Evolutionary conservation across 2,113 vertebrate species (phyloP).

Genomic region (Dissostichus mawsoni): DNA sequence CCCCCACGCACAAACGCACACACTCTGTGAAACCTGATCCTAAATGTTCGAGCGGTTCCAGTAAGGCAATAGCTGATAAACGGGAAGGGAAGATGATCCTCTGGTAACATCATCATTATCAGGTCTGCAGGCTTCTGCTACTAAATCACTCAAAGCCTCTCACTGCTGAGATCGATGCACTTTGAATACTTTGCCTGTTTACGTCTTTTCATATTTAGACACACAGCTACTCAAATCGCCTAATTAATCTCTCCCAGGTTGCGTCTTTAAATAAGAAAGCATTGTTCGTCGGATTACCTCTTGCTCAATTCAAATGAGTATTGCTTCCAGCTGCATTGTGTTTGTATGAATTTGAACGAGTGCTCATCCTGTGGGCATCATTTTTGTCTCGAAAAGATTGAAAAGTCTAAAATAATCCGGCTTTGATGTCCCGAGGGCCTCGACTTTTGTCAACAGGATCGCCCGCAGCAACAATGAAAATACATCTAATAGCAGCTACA

Average conservation of each 20-base stretch:
- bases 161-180: conserved; percentile 59
- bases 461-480: background rate
- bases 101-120: conserved; percentile 76
- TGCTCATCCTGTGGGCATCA: background rate
- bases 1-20: conserved; percentile 16
- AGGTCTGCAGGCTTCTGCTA: conserved; percentile 54
- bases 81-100: conserved; percentile 80
- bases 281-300: conserved; percentile 43
- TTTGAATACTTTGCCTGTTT: conserved; percentile 56
- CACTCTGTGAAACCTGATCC: conserved; percentile 64
- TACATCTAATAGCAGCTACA: background rate
- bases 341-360: conserved; percentile 21
- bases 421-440: background rate
- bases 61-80: conserved; percentile 76
- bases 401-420: conserved; percentile 17
- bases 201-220: conserved; percentile 52
- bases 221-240: conserved; percentile 19
- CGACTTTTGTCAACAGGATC: background rate
- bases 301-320: conserved; percentile 18
- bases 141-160: conserved; percentile 53
- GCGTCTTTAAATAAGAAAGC: conserved; percentile 43
- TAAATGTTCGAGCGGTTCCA: conserved; percentile 67
- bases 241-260: conserved; percentile 59
- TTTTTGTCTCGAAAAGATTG: conserved; percentile 1
- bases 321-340: conserved; percentile 12